These are phyloP conservation scores for Agrilus planipennis DNA, from an alignment of 1,140 invertebrate genomes.

Conservation along the genomic window DNA sequence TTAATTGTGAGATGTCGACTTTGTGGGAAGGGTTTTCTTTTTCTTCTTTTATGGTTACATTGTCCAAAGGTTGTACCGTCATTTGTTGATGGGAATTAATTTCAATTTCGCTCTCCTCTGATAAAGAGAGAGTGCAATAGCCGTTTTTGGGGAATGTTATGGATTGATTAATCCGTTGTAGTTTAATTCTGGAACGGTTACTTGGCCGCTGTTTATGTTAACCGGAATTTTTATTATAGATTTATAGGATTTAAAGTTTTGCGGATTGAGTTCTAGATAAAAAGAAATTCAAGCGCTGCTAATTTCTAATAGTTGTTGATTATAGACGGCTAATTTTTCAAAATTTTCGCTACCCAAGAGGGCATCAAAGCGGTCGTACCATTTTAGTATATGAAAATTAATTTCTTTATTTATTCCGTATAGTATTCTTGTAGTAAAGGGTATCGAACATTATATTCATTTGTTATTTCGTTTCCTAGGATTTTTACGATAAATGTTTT, in stretches of 20 bases:
- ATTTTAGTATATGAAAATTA: constrained; percentile 2
- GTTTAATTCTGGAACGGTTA: not conserved
- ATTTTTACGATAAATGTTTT: not conserved
- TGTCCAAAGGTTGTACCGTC: not conserved
- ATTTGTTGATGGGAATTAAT: no score
- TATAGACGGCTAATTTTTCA: constrained; percentile 1
- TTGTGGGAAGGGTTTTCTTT: no score
- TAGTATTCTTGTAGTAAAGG: constrained; percentile 2
- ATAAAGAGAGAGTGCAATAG: not conserved
- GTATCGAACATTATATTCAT: constrained; percentile 2
- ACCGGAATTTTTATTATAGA: not conserved
- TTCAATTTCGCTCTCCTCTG: no score
- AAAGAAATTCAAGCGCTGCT: not conserved
- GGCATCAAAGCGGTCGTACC: constrained; percentile 4
- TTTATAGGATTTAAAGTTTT: not conserved
- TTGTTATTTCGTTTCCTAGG: not conserved
- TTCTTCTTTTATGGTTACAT: not conserved
- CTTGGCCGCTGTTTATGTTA: not conserved
- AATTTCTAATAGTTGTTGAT: not conserved
- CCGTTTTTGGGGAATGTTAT: not conserved
- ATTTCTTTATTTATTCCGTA: not conserved
- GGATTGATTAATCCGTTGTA: not conserved
- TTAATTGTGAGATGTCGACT: no score
- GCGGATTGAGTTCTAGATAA: not conserved
- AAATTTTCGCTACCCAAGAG: constrained; percentile 4